Evolutionary conservation across 2,797 vertebrate species (phyloP), one percentile per base, ranked within the genome.

Genomic region (Phataginus tricuspis): DNA sequence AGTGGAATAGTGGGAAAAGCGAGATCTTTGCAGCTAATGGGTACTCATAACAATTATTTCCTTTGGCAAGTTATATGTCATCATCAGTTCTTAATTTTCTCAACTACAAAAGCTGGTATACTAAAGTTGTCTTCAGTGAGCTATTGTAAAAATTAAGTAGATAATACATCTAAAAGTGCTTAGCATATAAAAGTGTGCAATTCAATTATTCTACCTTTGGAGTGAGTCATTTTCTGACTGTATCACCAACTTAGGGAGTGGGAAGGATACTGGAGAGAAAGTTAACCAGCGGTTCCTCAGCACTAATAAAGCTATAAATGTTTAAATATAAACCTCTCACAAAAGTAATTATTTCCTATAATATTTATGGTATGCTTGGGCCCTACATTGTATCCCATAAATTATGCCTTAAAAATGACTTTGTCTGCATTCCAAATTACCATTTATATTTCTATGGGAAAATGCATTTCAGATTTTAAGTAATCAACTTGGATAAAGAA

Each of bases 261-360:
- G 71, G n/a, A 75, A 87, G n/a, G 55, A 87, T 69, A 49, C 53
- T 95, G 68, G 63, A 90, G 78, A 90, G 72, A 93, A 25, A 90
- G 45, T 92, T 86, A 57, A 45, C 49, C 91, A 14, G 37, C 86
- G 72, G 95, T 87, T 94, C 78, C 72, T 91, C 64, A 82, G 79
- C 63, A 92, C 53, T 86, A 91, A 94, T 93, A 93, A 96, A 86
- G 69, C 53, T 88, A 84, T n/a, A 88, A 92, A 91, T 69, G 31
- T 55, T 96, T 88, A 92, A 97, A 91, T 82, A 68, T 79, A 85
- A 97, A 88, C 61, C 21, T 94, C 49, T 92, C 72, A 92, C 31
- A 86, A 57, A 92, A 51, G 90, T 95, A 94, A 95, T 90, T 91
- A 92, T 91, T 97, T 97, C 42, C 37, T 94, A 49, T 72, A 90